A percentile compares a stretch with the other conserved stretches of the same genome.
Conservation (phyloP, 2,888 invertebrate species). For the Philereme transversata region DNA sequence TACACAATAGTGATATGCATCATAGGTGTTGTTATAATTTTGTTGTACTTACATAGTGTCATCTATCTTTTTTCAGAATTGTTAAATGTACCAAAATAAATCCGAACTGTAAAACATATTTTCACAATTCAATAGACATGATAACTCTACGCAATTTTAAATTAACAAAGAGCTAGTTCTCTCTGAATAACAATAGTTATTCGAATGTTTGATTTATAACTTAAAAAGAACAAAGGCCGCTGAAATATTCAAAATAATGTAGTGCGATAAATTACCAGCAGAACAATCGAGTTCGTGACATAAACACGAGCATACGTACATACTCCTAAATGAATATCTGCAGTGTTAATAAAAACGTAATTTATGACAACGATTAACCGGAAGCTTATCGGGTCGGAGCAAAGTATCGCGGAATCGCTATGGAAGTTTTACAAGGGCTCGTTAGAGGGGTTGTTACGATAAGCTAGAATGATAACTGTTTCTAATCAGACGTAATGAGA, state of each 20-base stretch:
- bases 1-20: background rate
- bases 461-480: slow-evolving; percentile 79
- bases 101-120: background rate
- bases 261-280: slow-evolving; percentile 35
- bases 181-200: slow-evolving; percentile 31
- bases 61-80: background rate
- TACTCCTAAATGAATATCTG: slow-evolving; percentile 35
- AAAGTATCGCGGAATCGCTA: slow-evolving; percentile 71
- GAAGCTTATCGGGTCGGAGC: slow-evolving; percentile 66
- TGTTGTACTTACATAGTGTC: background rate
- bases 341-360: slow-evolving; percentile 57
- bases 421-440: slow-evolving; percentile 78
- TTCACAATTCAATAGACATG: slow-evolving; percentile 1
- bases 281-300: slow-evolving; percentile 40
- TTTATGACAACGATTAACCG: slow-evolving; percentile 63
- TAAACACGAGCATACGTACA: slow-evolving; percentile 32
- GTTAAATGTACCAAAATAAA: background rate
- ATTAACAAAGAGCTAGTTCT: slow-evolving; percentile 18
- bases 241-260: slow-evolving; percentile 34
- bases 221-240: slow-evolving; percentile 30
- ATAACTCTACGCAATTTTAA: slow-evolving; percentile 13
- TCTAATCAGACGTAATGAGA: slow-evolving; percentile 78
- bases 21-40: too few relatives aligned
- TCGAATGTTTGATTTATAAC: slow-evolving; percentile 34
- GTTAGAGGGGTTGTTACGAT: slow-evolving; percentile 75